These are phyloP conservation scores for Xestia sexstrigata DNA, from an alignment of 2,888 invertebrate genomes.

Conservation along the genomic window DNA sequence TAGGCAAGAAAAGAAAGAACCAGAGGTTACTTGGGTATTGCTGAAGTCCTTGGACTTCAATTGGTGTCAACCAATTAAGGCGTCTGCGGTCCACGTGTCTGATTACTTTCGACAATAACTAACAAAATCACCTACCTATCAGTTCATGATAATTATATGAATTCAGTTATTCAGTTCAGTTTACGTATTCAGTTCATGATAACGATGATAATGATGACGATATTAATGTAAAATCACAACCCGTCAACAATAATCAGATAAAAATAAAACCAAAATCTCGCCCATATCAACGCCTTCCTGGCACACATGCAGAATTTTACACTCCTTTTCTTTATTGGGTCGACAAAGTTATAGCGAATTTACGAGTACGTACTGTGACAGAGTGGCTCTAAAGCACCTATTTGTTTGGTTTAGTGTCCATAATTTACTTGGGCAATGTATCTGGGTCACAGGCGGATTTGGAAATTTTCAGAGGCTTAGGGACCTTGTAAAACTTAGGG, in stretches of 20 bases:
- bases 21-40: neutral
- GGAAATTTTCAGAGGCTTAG: conserved; percentile 41
- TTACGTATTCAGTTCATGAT: neutral
- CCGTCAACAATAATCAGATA: neutral
- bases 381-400: conserved; percentile 79
- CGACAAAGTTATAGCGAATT: conserved; percentile 71
- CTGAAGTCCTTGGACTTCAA: neutral
- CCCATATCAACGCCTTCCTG: conserved; percentile 15
- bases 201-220: neutral
- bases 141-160: too few species aligned
- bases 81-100: neutral
- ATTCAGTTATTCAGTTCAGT: too few species aligned
- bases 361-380: conserved; percentile 77
- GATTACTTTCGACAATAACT: neutral
- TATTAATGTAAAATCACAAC: conserved; percentile 8
- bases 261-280: conserved; percentile 41
- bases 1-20: too few species aligned
- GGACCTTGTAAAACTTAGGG: conserved; percentile 51
- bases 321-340: conserved; percentile 71
- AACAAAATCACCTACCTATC: too few species aligned
- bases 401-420: conserved; percentile 81
- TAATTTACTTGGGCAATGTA: conserved; percentile 78
- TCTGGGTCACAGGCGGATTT: conserved; percentile 71
- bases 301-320: conserved; percentile 66
- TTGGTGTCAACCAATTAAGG: neutral